Conservation (phyloP, 2,113 vertebrate genomes). For the Platichthys stellatus region DNA sequence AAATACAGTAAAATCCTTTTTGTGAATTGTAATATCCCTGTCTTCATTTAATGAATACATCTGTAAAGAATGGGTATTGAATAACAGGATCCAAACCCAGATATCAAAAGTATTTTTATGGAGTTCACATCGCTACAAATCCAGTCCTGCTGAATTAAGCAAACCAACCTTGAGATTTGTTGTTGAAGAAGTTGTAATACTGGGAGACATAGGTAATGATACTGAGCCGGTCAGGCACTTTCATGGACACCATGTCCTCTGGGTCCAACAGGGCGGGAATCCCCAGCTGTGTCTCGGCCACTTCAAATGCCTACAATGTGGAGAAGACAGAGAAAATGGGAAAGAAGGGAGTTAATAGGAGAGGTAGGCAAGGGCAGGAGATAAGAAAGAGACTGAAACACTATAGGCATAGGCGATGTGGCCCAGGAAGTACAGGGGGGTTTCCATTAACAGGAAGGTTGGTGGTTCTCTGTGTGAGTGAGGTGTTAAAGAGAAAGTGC, state of each 20-base stretch:
- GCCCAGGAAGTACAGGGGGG: not conserved
- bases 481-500: no score
- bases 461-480: no score
- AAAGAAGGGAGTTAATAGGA: not conserved
- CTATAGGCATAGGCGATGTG: no score
- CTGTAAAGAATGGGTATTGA: not conserved
- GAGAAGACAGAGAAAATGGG: not conserved
- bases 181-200: slow-evolving; percentile 96
- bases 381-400: not conserved
- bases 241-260: slow-evolving; percentile 98
- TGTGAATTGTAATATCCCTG: not conserved
- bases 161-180: slow-evolving; percentile 76
- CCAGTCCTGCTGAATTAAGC: not conserved
- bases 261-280: slow-evolving; percentile 96
- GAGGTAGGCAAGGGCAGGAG: not conserved
- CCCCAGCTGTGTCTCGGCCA: slow-evolving; percentile 92
- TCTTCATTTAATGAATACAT: not conserved
- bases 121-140: not conserved
- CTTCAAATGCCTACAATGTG: slow-evolving; percentile 88
- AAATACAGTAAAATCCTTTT: not conserved
- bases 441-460: no score
- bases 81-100: not conserved
- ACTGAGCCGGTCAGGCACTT: slow-evolving; percentile 94
- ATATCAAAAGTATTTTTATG: not conserved
- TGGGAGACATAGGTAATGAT: slow-evolving; percentile 98